phyloP scores from a whole-genome alignment of 2,113 vertebrate genomes.

The Cyprinodon variegatus region DNA sequence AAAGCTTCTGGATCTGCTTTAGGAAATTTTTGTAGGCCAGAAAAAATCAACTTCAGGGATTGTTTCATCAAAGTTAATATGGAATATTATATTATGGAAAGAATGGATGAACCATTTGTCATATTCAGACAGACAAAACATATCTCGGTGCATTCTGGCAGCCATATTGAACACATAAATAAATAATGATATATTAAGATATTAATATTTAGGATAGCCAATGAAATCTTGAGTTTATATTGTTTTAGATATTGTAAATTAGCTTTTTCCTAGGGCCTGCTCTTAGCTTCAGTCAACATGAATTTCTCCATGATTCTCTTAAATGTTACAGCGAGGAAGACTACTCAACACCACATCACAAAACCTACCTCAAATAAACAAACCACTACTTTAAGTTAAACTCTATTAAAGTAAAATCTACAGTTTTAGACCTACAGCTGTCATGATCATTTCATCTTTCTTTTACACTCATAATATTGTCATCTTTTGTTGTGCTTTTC shows the following conservation, averaged over 20 bases:
- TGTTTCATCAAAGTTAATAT: too few species aligned
- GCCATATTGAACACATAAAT: neutral
- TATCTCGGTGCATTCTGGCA: neutral
- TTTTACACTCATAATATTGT: slow-evolving; percentile 71
- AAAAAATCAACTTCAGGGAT: too few species aligned
- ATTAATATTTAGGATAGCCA: neutral
- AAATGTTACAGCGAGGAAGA: neutral
- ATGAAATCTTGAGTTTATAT: neutral
- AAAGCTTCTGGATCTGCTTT: too few species aligned
- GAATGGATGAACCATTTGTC: too few species aligned
- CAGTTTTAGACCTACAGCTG: slow-evolving; percentile 29
- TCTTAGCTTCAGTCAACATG: neutral
- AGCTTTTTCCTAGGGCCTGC: neutral
- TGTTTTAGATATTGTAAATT: neutral
- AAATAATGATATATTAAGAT: neutral
- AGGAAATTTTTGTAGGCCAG: too few species aligned
- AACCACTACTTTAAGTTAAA: neutral
- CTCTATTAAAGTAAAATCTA: slow-evolving; percentile 13
- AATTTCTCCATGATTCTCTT: neutral
- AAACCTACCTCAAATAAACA: neutral
- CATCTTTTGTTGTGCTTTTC: slow-evolving; percentile 71
- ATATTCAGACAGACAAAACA: neutral
- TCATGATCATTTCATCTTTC: slow-evolving; percentile 70
- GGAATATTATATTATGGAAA: too few species aligned
- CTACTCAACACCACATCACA: neutral